These are phyloP conservation scores for Bufotes viridis DNA, from an alignment of 2,797 vertebrate genomes.

Conservation along the genomic window DNA sequence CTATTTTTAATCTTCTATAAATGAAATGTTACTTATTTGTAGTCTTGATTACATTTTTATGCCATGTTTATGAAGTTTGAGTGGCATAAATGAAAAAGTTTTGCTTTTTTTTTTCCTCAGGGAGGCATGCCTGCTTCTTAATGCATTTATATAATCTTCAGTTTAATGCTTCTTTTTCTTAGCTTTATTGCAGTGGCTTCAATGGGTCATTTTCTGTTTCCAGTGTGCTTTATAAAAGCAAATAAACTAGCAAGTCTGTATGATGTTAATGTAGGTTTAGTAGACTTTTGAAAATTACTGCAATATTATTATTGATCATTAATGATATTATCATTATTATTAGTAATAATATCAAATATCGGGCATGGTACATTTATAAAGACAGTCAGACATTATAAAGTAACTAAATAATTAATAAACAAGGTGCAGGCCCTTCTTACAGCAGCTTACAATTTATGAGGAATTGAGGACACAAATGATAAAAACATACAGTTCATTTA, in stretches of 20 bases:
- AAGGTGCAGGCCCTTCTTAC: too few relatives aligned
- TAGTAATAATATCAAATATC: too few relatives aligned
- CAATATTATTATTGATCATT: too few relatives aligned
- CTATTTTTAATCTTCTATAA: neutral
- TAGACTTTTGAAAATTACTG: neutral
- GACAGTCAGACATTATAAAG: too few relatives aligned
- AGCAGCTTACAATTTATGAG: too few relatives aligned
- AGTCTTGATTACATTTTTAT: neutral
- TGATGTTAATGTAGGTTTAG: neutral
- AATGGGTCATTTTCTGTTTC: neutral
- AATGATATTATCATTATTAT: too few relatives aligned
- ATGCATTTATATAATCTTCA: neutral
- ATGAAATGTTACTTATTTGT: neutral
- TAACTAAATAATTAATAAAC: too few relatives aligned
- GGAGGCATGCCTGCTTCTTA: neutral
- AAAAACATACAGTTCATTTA: too few relatives aligned
- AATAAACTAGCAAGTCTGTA: conserved; percentile 10
- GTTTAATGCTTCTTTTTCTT: conserved; percentile 17
- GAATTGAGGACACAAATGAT: too few relatives aligned
- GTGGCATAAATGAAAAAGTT: neutral
- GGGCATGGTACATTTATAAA: too few relatives aligned
- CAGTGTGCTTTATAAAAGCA: neutral
- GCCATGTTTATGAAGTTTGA: neutral
- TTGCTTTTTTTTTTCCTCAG: neutral
- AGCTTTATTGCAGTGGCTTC: neutral